Percentiles rank a stretch among this genome's conserved stretches.
These are phyloP conservation scores for Mycalesis mineus DNA, from an alignment of 2,888 invertebrate genomes.

Conservation along the genomic window DNA sequence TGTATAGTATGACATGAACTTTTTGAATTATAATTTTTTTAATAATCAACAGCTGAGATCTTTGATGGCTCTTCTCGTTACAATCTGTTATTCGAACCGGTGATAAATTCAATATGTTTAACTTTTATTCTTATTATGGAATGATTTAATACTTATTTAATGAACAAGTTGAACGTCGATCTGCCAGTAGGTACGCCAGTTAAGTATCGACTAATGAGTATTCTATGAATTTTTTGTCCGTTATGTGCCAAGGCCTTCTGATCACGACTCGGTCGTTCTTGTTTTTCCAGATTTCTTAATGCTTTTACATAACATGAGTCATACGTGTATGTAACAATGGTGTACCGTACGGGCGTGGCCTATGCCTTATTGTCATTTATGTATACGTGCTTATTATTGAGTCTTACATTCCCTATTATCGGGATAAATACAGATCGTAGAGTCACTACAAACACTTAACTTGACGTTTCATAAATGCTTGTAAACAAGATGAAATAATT, in stretches of 20 bases:
- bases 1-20: no score
- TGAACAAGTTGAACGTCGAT: background rate
- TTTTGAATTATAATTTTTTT: no score
- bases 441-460: no score
- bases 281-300: constrained; percentile 25
- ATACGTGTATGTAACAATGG: constrained; percentile 7
- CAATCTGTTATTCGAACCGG: background rate
- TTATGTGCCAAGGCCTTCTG: constrained; percentile 28
- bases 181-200: background rate
- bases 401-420: no score
- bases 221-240: constrained; percentile 19
- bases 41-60: no score
- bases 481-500: no score
- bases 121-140: background rate
- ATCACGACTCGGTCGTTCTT: constrained; percentile 23
- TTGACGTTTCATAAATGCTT: no score
- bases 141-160: background rate
- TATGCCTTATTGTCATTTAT: background rate
- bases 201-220: background rate
- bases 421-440: no score
- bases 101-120: background rate
- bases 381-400: no score
- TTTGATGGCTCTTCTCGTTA: no score
- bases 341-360: constrained; percentile 11
- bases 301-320: constrained; percentile 27